phyloP scores from a whole-genome alignment of 2,113 vertebrate genomes.

The Vulpes vulpes region DNA sequence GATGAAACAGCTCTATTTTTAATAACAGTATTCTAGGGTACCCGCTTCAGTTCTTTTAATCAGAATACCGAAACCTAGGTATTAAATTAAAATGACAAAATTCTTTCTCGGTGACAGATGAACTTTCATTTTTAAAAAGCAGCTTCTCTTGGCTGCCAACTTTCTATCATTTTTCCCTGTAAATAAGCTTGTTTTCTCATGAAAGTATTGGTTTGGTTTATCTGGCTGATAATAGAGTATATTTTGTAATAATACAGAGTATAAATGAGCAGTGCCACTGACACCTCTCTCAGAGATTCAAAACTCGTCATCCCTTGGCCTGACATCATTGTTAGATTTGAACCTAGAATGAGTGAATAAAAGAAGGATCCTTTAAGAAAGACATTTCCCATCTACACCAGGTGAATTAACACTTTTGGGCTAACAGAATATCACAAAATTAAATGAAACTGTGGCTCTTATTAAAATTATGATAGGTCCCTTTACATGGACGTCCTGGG shows the following conservation, averaged over 20 bases:
- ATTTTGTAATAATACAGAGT: not conserved
- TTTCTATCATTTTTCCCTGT: constrained; percentile 38
- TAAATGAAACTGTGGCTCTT: not conserved
- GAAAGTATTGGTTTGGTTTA: constrained; percentile 54
- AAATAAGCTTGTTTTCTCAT: constrained; percentile 38
- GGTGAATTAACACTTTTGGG: not conserved
- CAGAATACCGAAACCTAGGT: constrained; percentile 77
- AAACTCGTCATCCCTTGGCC: not conserved
- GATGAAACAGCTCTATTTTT: constrained; percentile 73
- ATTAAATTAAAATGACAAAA: constrained; percentile 77
- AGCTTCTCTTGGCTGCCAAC: constrained; percentile 56
- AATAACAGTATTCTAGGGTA: constrained; percentile 75
- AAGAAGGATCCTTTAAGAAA: not conserved
- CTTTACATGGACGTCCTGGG: not conserved
- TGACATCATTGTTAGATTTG: constrained; percentile 10
- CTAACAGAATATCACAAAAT: not conserved
- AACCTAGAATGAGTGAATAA: not conserved
- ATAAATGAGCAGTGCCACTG: not conserved
- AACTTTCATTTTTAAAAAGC: constrained; percentile 66
- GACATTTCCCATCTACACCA: not conserved
- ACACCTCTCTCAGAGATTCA: not conserved
- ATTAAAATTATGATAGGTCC: not conserved
- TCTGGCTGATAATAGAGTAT: not conserved
- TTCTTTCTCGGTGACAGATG: constrained; percentile 73
- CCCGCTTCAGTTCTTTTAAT: constrained; percentile 74